Evolutionary conservation across 2,797 vertebrate species (phyloP), one percentile per base, ranked within the genome.

Genomic region (Rhyacichthys aspro): DNA sequence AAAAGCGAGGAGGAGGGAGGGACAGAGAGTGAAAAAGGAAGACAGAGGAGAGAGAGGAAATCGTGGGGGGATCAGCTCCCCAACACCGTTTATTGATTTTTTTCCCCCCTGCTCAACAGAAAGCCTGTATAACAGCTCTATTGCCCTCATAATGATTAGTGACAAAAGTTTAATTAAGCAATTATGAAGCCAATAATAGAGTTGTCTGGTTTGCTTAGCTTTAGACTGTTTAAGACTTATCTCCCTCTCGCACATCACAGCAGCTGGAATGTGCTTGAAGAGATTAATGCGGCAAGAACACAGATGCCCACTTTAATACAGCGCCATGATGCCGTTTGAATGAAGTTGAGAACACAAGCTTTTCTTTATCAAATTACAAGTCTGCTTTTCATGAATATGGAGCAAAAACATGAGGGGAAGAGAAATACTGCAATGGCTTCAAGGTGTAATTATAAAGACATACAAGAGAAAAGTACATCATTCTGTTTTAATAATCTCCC

Each of bases 121-220:
- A 96, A 95, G 94, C 95, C 96, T 94, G 95, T 96, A 96, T 96
- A 97, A 98, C 96, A 97, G 95, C 96, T 96, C 96, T 98, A 98
- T 99, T 97, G 96, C 96, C 97, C 96, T 96, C 96, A 95, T 98
- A 99, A 99, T 99, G 98, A 99, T 99, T 99, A 99, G 96, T 98
- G 98, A 99, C 98, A 99, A 99, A 99, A 99, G 97, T 98, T 99
- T 99, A 99, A 99, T 99, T 99, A 99, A 99, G 97, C 98, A 99
- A 99, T 99, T 99, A 99, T 98, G 96, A 98, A 98, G 95, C 94
- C 98, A 98, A 99, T 99, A 99, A 99, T 99, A 96, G 98, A 99
- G 96, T 96, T 99, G 98, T 99, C 98, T 98, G 96, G 94, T 96
- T 96, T 95, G 94, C 96, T 95, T 97, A 94, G 95, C 96, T 95